These are phyloP conservation scores for Acipenser oxyrinchus DNA, from an alignment of 2,797 vertebrate species.

Conservation along the genomic window DNA sequence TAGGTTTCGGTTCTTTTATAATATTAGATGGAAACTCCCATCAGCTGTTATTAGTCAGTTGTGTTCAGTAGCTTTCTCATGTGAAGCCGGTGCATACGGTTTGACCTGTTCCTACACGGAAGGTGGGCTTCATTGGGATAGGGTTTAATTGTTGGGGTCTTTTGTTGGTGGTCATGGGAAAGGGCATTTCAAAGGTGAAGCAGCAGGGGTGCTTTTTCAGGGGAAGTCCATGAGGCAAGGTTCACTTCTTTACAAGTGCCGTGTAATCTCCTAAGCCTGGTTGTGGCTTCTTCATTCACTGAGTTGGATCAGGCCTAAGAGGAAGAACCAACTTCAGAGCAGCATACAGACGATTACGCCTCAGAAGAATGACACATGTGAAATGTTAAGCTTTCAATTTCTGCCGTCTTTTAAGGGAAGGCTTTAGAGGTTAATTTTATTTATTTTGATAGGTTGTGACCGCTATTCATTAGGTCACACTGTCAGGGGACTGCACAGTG, in stretches of 20 bases:
- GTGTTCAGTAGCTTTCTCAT: slow-evolving; percentile 17
- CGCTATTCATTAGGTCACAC: slow-evolving; percentile 5
- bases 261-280: slow-evolving; percentile 62
- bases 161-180: slow-evolving; percentile 57
- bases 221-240: slow-evolving; percentile 36
- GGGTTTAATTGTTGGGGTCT: slow-evolving; percentile 33
- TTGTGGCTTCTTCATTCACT: slow-evolving; percentile 13
- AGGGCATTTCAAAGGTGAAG: slow-evolving; percentile 51
- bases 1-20: neutral
- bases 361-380: slow-evolving; percentile 26
- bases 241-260: slow-evolving; percentile 42
- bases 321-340: slow-evolving; percentile 32
- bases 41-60: slow-evolving; percentile 6
- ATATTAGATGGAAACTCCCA: too few relatives aligned
- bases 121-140: slow-evolving; percentile 38
- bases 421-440: slow-evolving; percentile 28
- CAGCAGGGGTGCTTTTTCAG: slow-evolving; percentile 37
- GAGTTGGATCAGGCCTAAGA: slow-evolving; percentile 38
- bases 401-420: slow-evolving; percentile 18
- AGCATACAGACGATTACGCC: slow-evolving; percentile 18
- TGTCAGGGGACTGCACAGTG: slow-evolving; percentile 1
- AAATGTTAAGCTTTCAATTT: slow-evolving; percentile 54
- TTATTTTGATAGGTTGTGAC: slow-evolving; percentile 6
- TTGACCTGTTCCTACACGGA: slow-evolving; percentile 35
- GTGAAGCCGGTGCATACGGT: slow-evolving; percentile 26